Percentiles rank a stretch among this genome's conserved stretches.
These are phyloP conservation scores for Drosophila sproati DNA, from an alignment of 1,140 invertebrate genomes.

Conservation along the genomic window DNA sequence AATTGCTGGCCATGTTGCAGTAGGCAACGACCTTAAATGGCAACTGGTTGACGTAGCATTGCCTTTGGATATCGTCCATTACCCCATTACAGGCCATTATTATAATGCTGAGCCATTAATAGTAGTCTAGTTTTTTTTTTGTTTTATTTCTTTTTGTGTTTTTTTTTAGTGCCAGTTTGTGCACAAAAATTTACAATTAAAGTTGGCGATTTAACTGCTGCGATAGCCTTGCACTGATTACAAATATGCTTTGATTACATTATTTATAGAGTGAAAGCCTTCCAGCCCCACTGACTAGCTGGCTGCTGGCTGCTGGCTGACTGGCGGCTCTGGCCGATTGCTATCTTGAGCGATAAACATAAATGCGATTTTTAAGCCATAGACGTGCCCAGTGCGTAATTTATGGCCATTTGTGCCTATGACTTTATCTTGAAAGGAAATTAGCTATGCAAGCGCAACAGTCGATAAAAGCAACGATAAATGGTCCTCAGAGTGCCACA, in stretches of 20 bases:
- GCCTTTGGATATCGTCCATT: slow-evolving; percentile 64
- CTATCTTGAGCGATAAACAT: slow-evolving; percentile 65
- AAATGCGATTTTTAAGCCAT: slow-evolving; percentile 57
- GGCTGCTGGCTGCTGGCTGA: background rate
- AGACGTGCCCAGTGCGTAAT: slow-evolving; percentile 61
- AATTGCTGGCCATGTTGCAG: slow-evolving; percentile 68
- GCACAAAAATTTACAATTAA: slow-evolving; percentile 77
- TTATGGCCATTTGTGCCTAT: slow-evolving; percentile 71
- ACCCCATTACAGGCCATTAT: slow-evolving; percentile 71
- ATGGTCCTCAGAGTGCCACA: slow-evolving; percentile 53
- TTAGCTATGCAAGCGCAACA: slow-evolving; percentile 57
- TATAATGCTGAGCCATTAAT: slow-evolving; percentile 70
- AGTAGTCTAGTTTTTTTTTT: slow-evolving; percentile 23
- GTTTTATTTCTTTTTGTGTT: slow-evolving; percentile 6
- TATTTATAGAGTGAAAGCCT: slow-evolving; percentile 73
- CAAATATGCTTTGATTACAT: slow-evolving; percentile 60
- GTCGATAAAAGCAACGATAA: slow-evolving; percentile 54
- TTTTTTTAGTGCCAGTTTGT: slow-evolving; percentile 44
- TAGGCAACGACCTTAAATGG: slow-evolving; percentile 67
- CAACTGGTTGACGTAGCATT: slow-evolving; percentile 60
- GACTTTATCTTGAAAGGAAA: slow-evolving; percentile 80
- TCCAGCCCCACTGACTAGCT: background rate
- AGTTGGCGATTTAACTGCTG: slow-evolving; percentile 73
- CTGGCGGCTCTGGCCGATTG: slow-evolving; percentile 36
- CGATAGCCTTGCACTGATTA: slow-evolving; percentile 69